Conservation (phyloP, 1,140 invertebrate genomes). For the Drosophila melanica region DNA sequence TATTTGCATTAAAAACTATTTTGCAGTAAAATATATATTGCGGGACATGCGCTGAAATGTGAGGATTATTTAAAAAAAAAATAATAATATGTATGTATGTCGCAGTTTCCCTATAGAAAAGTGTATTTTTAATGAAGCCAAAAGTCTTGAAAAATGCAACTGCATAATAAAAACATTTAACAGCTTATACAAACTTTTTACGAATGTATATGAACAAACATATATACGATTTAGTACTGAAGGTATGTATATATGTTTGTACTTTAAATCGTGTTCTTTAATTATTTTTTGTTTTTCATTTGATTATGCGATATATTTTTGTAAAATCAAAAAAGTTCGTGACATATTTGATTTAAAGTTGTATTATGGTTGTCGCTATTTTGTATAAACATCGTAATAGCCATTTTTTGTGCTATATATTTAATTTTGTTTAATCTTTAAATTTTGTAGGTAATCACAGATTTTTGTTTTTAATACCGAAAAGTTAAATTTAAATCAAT, state of each 20-base stretch:
- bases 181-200: constrained; percentile 24
- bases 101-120: constrained; percentile 26
- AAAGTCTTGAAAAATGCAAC: constrained; percentile 70
- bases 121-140: constrained; percentile 45
- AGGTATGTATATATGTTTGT: constrained; percentile 14
- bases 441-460: constrained; percentile 84
- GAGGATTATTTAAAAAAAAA: constrained; percentile 11
- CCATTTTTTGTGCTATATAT: constrained; percentile 61
- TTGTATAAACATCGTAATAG: constrained; percentile 56
- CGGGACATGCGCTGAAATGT: constrained; percentile 35
- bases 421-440: constrained; percentile 75
- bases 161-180: constrained; percentile 56
- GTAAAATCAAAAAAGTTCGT: constrained; percentile 39
- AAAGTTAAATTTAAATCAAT: constrained; percentile 74
- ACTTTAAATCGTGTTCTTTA: background rate
- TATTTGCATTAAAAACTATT: constrained; percentile 35
- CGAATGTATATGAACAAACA: constrained; percentile 7
- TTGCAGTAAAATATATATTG: constrained; percentile 36
- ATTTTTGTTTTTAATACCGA: constrained; percentile 83
- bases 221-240: constrained; percentile 1
- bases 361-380: constrained; percentile 36
- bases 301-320: constrained; percentile 23
- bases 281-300: constrained; percentile 22
- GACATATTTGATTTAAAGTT: constrained; percentile 45
- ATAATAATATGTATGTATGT: constrained; percentile 14